phyloP scores from a whole-genome alignment of 2,888 invertebrate genomes.

The Melanostoma mellinum region DNA sequence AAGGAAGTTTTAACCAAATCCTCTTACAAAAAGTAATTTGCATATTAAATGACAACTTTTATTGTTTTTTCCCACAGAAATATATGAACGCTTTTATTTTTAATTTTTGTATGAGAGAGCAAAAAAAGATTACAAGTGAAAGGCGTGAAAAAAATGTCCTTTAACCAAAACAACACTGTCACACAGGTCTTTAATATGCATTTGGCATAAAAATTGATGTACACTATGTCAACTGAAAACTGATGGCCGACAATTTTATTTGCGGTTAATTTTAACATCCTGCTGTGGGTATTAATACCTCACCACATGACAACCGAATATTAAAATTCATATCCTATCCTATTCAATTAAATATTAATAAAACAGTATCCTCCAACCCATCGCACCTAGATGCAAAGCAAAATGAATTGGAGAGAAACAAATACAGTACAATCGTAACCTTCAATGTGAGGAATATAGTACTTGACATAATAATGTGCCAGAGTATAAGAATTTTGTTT shows the following conservation, averaged over 20 bases:
- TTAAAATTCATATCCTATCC: constrained; percentile 68
- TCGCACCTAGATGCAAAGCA: neutral
- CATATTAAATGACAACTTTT: constrained; percentile 60
- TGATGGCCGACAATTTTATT: constrained; percentile 53
- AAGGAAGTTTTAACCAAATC: constrained; percentile 5
- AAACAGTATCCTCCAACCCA: constrained; percentile 35
- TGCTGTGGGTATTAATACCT: constrained; percentile 68
- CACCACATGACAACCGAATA: constrained; percentile 66
- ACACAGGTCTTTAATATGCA: constrained; percentile 51
- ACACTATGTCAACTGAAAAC: constrained; percentile 32
- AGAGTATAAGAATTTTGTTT: no score
- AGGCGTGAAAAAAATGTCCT: neutral
- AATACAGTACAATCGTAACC: neutral
- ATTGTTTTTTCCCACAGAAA: constrained; percentile 27
- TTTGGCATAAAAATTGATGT: constrained; percentile 62
- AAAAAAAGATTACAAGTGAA: neutral
- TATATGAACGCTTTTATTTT: constrained; percentile 4
- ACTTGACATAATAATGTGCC: no score
- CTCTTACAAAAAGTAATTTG: constrained; percentile 60
- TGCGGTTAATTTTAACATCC: constrained; percentile 69
- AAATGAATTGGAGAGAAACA: neutral
- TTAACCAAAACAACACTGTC: constrained; percentile 30
- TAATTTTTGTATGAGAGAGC: neutral
- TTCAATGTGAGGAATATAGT: neutral
- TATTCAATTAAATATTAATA: constrained; percentile 69